A percentile compares a stretch with the other conserved stretches of the same genome.
phyloP scores from a whole-genome alignment of 2,113 vertebrate genomes.

The Oreochromis aureus region DNA sequence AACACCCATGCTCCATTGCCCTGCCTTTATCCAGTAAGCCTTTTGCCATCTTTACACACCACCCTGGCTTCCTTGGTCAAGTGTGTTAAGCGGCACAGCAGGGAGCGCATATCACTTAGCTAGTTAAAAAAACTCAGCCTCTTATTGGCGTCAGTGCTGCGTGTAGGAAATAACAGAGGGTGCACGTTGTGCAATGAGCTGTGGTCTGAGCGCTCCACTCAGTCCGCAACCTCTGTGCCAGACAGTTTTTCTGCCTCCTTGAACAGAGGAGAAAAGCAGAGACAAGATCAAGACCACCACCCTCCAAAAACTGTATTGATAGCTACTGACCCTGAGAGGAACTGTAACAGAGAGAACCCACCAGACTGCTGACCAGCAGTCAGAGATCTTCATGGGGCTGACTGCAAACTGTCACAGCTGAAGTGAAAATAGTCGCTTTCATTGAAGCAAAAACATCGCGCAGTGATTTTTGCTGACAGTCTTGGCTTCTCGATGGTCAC shows the following conservation, averaged over 20 bases:
- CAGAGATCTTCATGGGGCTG: not conserved
- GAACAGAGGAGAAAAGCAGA: slow-evolving; percentile 29
- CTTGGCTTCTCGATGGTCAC: not conserved
- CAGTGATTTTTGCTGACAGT: not conserved
- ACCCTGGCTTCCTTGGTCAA: slow-evolving; percentile 30
- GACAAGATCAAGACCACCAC: slow-evolving; percentile 38
- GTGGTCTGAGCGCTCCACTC: slow-evolving; percentile 36
- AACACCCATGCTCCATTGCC: not conserved
- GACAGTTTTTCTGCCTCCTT: slow-evolving; percentile 36
- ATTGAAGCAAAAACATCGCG: not conserved
- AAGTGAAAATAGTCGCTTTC: slow-evolving; percentile 11
- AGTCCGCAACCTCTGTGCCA: not conserved
- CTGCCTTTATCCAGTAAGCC: not conserved
- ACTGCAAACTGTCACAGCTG: not conserved
- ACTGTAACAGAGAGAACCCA: not conserved
- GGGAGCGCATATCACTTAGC: slow-evolving; percentile 4
- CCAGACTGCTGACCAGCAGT: not conserved
- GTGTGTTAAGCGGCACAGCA: slow-evolving; percentile 45
- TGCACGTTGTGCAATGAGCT: slow-evolving; percentile 33
- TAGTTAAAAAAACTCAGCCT: not conserved
- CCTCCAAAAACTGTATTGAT: slow-evolving; percentile 27
- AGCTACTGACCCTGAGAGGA: slow-evolving; percentile 42
- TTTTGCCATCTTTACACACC: not conserved
- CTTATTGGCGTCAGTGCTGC: slow-evolving; percentile 6
- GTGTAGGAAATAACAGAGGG: slow-evolving; percentile 39